Percentiles rank a stretch among this genome's conserved stretches.
These are phyloP conservation scores for Oligia fasciuncula DNA, from an alignment of 2,888 invertebrate genomes.

Conservation along the genomic window DNA sequence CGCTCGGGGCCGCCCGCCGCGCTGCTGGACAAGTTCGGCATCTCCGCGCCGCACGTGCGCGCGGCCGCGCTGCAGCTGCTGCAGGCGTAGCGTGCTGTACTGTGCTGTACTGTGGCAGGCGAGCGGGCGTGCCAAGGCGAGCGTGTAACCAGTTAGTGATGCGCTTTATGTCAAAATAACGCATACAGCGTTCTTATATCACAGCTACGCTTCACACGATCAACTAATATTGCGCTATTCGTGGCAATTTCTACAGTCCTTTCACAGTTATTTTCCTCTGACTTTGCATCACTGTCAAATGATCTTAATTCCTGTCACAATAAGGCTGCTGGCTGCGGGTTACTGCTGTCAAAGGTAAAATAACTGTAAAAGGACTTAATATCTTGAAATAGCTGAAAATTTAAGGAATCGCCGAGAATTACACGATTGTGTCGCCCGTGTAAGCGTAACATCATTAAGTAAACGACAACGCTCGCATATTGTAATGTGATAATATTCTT, in stretches of 20 bases:
- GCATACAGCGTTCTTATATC: not conserved
- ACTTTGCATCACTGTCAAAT: not conserved
- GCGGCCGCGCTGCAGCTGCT: slow-evolving; percentile 91
- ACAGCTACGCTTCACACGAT: not conserved
- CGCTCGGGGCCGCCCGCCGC: slow-evolving; percentile 97
- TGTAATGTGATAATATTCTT: slow-evolving; percentile 20
- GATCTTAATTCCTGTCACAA: not conserved
- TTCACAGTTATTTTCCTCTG: not conserved
- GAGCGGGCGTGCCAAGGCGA: no score
- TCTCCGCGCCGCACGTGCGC: slow-evolving; percentile 95
- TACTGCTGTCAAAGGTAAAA: not conserved
- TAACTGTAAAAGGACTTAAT: not conserved
- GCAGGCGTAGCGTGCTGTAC: no score
- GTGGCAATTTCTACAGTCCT: not conserved
- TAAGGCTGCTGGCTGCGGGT: not conserved
- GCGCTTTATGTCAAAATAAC: not conserved
- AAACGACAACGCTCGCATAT: not conserved
- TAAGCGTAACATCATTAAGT: not conserved
- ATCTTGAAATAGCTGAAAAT: not conserved
- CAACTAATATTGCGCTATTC: not conserved
- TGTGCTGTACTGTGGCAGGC: no score
- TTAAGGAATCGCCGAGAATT: not conserved
- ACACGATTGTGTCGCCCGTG: not conserved
- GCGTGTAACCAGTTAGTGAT: not conserved
- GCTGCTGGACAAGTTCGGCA: slow-evolving; percentile 96